These are phyloP conservation scores for Tetragonula carbonaria DNA, from an alignment of 2,888 invertebrate species.

Conservation along the genomic window DNA sequence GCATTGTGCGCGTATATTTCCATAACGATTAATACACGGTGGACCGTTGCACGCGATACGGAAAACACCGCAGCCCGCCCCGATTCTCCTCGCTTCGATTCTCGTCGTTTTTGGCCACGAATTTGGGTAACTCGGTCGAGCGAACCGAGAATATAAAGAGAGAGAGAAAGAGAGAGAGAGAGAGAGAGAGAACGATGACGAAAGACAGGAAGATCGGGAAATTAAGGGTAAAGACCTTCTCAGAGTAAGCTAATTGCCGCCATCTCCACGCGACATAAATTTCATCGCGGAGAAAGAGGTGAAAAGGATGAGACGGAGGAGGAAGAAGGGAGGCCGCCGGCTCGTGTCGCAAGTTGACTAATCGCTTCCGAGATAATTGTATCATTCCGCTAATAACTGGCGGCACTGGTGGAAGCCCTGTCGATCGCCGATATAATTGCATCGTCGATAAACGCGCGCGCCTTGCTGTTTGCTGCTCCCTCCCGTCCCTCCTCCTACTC, in stretches of 20 bases:
- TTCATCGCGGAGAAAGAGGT: slow-evolving; percentile 11
- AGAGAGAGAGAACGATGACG: no score
- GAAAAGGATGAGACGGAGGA: background rate
- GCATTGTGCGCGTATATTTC: slow-evolving; percentile 56
- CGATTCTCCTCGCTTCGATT: background rate
- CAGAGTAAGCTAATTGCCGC: background rate
- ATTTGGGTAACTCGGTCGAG: background rate
- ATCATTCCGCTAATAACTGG: slow-evolving; percentile 61
- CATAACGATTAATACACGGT: slow-evolving; percentile 60
- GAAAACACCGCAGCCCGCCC: background rate
- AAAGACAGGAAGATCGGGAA: background rate
- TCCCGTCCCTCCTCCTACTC: no score
- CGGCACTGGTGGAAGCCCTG: slow-evolving; percentile 30
- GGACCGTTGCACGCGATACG: slow-evolving; percentile 15
- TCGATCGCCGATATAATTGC: slow-evolving; percentile 67
- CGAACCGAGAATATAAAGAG: no score
- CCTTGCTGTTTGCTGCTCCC: slow-evolving; percentile 46
- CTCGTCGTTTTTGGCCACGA: background rate
- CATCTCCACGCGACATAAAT: slow-evolving; percentile 14
- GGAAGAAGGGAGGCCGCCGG: background rate
- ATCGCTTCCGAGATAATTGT: slow-evolving; percentile 61
- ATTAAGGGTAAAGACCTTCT: background rate
- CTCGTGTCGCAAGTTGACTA: slow-evolving; percentile 12
- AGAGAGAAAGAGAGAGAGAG: no score
- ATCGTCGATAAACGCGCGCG: slow-evolving; percentile 61